Base-by-base conservation (phyloP, 2,888 invertebrate species). In the Philhelius pedissequus region DNA sequence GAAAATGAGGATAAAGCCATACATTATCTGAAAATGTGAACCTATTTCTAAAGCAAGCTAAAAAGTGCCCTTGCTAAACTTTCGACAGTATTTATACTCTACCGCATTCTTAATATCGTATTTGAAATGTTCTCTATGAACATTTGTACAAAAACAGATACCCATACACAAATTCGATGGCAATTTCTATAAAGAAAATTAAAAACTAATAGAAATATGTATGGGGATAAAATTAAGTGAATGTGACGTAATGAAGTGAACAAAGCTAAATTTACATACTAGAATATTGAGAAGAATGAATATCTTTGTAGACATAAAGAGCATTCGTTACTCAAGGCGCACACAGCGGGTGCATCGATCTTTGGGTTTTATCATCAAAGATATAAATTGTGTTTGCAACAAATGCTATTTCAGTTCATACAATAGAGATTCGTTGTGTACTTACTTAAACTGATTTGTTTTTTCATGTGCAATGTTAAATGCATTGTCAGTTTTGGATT, bases 361-460 rank as follows among this genome's bases (percentile, higher is more conserved):
- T 66, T n/a, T n/a, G n/a, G 56, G 22, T 40, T 82, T 68, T 71
- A 77, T 77, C 81, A 77, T 82, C 62, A 77, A 77, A 56, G 60
- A 58, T n/a, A 25, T 58, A 35, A 18, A 50, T 27, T 40, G 48
- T 62, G 56, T 74, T 38, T 52, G 22, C 73, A 76, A n/a, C 50
- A 60, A 66, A 66, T 64, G 76, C 40, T 32, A 64, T 9, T 66
- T 58, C 43, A 71, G 56, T 81, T 56, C 43, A 40, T 32, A 48
- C 25, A 48, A 58, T 66, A 22, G 43, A 7, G 3, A 56, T 20
- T 9, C 22, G 1, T n/a, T 50, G 13, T 50, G n/a, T n/a, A 27
- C 25, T 1, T 50, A 7, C 1, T 25, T 8, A 38, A n/a, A 38
- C n/a, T 43, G 8, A 18, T 9, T 43, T 43, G 8, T 15, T 43